A percentile compares a stretch with the other conserved stretches of the same genome.
Conservation (phyloP, 2,797 vertebrate species). For the Sebastes nivosus region DNA sequence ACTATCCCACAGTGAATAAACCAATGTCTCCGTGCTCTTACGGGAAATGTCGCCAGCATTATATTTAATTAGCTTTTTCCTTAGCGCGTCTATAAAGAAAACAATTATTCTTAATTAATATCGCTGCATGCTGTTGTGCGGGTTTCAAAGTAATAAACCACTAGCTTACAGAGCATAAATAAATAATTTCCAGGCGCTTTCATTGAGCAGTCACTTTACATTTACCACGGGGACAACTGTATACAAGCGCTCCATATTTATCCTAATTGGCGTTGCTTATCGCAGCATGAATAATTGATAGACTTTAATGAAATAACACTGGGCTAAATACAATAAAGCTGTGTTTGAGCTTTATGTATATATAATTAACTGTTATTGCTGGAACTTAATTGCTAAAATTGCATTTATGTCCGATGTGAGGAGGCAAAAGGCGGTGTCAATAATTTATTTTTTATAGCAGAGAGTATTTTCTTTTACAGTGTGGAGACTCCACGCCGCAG, state of each 20-base stretch:
- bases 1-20: slow-evolving; percentile 62
- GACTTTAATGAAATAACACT: slow-evolving; percentile 44
- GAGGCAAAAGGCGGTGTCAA: slow-evolving; percentile 1
- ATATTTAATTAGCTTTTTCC: slow-evolving; percentile 80
- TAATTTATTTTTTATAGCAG: slow-evolving; percentile 52
- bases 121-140: slow-evolving; percentile 53
- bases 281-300: slow-evolving; percentile 64
- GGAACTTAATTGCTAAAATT: not conserved
- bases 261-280: slow-evolving; percentile 46
- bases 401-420: not conserved
- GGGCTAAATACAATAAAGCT: not conserved
- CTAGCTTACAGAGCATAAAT: slow-evolving; percentile 60
- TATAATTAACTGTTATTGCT: not conserved
- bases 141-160: slow-evolving; percentile 74
- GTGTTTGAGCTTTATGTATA: not conserved
- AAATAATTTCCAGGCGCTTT: slow-evolving; percentile 62
- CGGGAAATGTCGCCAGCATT: slow-evolving; percentile 72
- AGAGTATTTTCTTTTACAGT: slow-evolving; percentile 15
- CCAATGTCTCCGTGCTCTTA: slow-evolving; percentile 56
- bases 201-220: slow-evolving; percentile 56
- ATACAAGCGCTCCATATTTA: slow-evolving; percentile 46
- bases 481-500: slow-evolving; percentile 7
- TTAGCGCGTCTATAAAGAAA: slow-evolving; percentile 72
- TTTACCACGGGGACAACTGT: slow-evolving; percentile 52
- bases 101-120: slow-evolving; percentile 85